Conservation (phyloP, 1,140 invertebrate species). For the Macrocentrus cingulum region DNA sequence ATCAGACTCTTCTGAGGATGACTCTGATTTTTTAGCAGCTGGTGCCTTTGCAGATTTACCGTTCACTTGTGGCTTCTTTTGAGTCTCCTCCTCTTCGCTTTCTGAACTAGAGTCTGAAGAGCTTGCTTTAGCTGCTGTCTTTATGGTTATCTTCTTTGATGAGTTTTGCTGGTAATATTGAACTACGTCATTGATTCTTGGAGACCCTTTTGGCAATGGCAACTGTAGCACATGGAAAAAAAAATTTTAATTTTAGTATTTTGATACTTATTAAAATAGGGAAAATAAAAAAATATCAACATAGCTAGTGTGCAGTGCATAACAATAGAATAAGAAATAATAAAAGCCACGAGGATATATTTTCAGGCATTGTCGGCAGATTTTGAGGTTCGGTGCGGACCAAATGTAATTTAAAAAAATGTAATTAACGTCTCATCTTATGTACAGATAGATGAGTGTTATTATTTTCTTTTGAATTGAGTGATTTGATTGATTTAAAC, state of each 20-base stretch:
- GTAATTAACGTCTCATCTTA: background rate
- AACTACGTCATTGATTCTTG: slow-evolving; percentile 57
- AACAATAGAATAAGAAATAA: background rate
- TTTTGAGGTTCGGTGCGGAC: too few relatives aligned
- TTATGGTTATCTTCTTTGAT: slow-evolving; percentile 52
- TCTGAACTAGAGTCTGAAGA: slow-evolving; percentile 55
- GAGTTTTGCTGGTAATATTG: slow-evolving; percentile 57
- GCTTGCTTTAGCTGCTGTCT: slow-evolving; percentile 39
- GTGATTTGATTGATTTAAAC: too few relatives aligned
- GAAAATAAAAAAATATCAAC: background rate
- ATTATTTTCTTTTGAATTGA: too few relatives aligned
- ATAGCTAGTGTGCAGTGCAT: background rate
- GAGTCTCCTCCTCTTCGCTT: slow-evolving; percentile 41
- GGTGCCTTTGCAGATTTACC: slow-evolving; percentile 30
- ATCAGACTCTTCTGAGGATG: slow-evolving; percentile 38
- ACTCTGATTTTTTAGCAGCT: slow-evolving; percentile 24
- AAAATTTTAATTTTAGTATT: background rate
- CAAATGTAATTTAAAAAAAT: too few relatives aligned
- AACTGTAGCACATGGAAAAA: slow-evolving; percentile 44
- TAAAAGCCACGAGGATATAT: too few relatives aligned
- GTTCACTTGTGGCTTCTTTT: slow-evolving; percentile 40
- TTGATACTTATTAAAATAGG: background rate
- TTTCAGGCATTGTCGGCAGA: too few relatives aligned
- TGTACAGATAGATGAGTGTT: background rate
- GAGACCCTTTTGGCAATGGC: slow-evolving; percentile 57